Evolutionary conservation across 2,797 vertebrate genomes (phyloP).

Genomic region (Sebastiscus albofasciatus): DNA sequence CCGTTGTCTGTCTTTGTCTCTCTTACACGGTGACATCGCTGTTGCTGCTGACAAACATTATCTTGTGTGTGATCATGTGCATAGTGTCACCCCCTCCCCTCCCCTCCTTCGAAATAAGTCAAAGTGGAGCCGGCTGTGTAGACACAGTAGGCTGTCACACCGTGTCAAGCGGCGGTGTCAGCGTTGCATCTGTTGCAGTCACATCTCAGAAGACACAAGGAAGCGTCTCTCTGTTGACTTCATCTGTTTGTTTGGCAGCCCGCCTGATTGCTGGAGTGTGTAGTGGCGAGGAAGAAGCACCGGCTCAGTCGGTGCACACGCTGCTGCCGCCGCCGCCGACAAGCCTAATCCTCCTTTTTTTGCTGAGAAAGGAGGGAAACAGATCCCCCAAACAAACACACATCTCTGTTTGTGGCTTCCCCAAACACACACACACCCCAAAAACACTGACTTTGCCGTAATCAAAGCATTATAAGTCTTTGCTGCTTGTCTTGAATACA

Average conservation of each 20-base stretch:
- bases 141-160: constrained; percentile 79
- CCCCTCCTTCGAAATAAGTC: constrained; percentile 59
- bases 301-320: constrained; percentile 55
- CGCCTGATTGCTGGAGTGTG: constrained; percentile 82
- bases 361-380: constrained; percentile 19
- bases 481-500: constrained; percentile 32
- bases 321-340: constrained; percentile 20
- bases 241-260: constrained; percentile 85
- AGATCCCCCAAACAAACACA: constrained; percentile 57
- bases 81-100: constrained; percentile 53
- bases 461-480: constrained; percentile 32
- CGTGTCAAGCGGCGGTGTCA: constrained; percentile 79
- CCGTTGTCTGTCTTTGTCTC: constrained; percentile 69
- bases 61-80: constrained; percentile 84
- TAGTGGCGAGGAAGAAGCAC: constrained; percentile 58
- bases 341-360: constrained; percentile 66
- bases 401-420: constrained; percentile 41
- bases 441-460: constrained; percentile 15
- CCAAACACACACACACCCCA: not conserved
- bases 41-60: constrained; percentile 85
- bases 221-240: constrained; percentile 84
- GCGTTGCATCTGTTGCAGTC: constrained; percentile 82
- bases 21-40: constrained; percentile 67
- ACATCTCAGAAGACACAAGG: constrained; percentile 79
- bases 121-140: constrained; percentile 73